Evolutionary conservation across 2,888 invertebrate genomes (phyloP).

Genomic region (Eupithecia abbreviata): DNA sequence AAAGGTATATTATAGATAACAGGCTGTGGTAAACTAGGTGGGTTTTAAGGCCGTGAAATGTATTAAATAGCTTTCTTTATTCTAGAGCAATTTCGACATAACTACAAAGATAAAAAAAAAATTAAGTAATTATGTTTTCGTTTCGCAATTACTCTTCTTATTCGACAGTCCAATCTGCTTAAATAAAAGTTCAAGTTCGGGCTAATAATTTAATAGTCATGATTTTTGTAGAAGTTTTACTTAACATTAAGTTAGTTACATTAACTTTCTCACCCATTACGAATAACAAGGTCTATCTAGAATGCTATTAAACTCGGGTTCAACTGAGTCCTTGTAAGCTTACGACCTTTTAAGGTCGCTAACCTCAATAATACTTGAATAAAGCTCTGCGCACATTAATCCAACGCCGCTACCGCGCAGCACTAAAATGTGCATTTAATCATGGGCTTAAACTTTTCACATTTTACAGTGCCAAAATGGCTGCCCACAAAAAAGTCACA

Average conservation of each 20-base stretch:
- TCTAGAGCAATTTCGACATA: too few relatives aligned
- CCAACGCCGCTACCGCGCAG: too few relatives aligned
- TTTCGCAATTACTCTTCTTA: neutral
- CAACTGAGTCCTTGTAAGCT: constrained; percentile 9
- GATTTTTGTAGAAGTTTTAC: neutral
- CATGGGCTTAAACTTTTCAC: too few relatives aligned
- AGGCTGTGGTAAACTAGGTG: too few relatives aligned
- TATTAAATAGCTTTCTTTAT: too few relatives aligned
- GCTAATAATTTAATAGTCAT: neutral
- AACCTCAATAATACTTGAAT: constrained; percentile 36
- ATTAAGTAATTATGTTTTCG: neutral
- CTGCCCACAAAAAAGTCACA: too few relatives aligned
- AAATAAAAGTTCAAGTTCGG: neutral
- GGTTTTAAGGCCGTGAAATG: too few relatives aligned
- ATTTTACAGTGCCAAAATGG: too few relatives aligned
- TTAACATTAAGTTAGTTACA: neutral
- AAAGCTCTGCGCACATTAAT: neutral
- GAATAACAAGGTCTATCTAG: constrained; percentile 21
- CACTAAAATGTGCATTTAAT: too few relatives aligned
- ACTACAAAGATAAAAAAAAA: too few relatives aligned
- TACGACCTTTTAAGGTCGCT: constrained; percentile 36
- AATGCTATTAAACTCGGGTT: constrained; percentile 19
- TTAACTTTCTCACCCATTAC: constrained; percentile 7
- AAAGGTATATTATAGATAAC: too few relatives aligned
- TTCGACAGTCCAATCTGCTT: neutral